phyloP scores from a whole-genome alignment of 2,888 invertebrate genomes.

The Eurytoma adleriae region DNA sequence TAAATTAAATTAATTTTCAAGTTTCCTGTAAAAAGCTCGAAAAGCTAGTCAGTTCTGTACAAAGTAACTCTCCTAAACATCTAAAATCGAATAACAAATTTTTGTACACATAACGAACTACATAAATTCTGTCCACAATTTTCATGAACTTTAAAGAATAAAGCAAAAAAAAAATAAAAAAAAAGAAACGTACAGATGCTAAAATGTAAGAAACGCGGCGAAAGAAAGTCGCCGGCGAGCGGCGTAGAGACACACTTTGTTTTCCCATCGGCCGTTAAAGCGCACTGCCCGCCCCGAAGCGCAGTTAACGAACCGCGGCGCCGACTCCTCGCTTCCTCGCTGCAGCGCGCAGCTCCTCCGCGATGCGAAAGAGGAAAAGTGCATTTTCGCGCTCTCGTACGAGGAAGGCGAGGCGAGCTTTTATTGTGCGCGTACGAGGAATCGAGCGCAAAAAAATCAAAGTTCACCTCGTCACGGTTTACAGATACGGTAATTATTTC shows the following conservation, averaged over 20 bases:
- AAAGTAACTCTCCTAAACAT: no score
- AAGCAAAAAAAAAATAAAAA: constrained; percentile 1
- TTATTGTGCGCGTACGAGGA: neutral
- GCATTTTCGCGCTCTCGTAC: no score
- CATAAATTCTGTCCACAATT: no score
- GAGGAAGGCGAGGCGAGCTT: neutral
- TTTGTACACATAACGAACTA: no score
- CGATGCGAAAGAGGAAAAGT: neutral
- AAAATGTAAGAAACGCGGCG: constrained; percentile 26
- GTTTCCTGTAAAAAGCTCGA: no score
- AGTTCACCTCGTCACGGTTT: neutral
- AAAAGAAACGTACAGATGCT: neutral
- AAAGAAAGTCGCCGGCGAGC: constrained; percentile 40
- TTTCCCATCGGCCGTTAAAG: constrained; percentile 34
- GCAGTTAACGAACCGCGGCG: constrained; percentile 38
- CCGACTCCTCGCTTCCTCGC: neutral
- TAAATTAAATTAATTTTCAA: no score
- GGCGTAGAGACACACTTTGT: constrained; percentile 38
- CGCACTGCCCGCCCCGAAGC: constrained; percentile 1
- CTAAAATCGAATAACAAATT: no score
- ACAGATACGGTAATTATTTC: neutral
- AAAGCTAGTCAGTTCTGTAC: no score
- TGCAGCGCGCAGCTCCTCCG: neutral
- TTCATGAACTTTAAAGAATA: neutral
- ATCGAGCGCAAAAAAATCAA: neutral